Conservation (phyloP, 2,797 vertebrate genomes). For the Hydrocynus forskahlii region DNA sequence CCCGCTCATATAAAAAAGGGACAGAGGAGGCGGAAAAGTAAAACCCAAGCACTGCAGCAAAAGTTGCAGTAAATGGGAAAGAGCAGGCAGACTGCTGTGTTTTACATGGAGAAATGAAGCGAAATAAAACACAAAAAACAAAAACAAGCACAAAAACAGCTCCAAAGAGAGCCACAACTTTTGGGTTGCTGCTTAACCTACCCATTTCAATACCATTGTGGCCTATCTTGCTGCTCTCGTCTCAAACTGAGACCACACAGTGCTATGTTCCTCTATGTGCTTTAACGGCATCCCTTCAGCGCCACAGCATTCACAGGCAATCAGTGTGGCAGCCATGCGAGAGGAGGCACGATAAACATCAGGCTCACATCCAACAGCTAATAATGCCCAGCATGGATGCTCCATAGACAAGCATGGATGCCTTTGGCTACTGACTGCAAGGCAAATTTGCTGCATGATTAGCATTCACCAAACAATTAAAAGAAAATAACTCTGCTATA, state of each 20-base stretch:
- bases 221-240: neutral
- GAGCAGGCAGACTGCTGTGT: too few relatives aligned
- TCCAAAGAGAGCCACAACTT: neutral
- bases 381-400: neutral
- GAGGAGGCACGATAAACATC: conserved; percentile 9
- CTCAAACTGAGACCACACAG: neutral
- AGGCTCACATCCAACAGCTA: conserved; percentile 7
- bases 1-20: neutral
- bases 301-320: conserved; percentile 21
- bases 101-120: neutral
- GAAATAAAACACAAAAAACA: neutral
- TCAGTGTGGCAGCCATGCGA: conserved; percentile 8
- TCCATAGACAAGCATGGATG: neutral
- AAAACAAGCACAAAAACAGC: neutral
- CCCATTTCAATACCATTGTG: neutral
- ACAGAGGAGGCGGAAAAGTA: conserved; percentile 8
- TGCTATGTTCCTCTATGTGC: neutral
- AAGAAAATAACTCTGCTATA: neutral
- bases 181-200: neutral
- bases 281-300: neutral
- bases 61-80: neutral
- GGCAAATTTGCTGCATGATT: neutral
- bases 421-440: neutral
- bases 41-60: neutral
- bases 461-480: neutral